phyloP scores from a whole-genome alignment of 2,888 invertebrate genomes.

The Megamerina dolium region DNA sequence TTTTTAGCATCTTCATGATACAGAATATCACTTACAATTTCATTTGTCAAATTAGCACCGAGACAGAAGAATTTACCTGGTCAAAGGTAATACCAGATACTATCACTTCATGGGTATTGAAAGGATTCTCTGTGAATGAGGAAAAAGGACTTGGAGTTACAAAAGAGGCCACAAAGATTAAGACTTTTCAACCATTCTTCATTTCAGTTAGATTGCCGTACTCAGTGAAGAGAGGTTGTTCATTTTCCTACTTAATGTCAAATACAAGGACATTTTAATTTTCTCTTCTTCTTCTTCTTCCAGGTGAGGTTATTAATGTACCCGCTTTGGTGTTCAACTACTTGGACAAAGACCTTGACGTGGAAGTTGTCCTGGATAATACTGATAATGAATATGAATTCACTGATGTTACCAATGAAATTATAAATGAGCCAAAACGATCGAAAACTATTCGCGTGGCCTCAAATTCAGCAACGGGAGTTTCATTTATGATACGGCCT shows the following conservation, averaged over 20 bases:
- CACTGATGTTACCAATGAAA: constrained; percentile 75
- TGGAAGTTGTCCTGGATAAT: constrained; percentile 77
- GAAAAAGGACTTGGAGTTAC: constrained; percentile 69
- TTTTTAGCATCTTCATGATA: constrained; percentile 40
- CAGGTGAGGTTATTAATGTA: constrained; percentile 75
- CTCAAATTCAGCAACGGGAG: constrained; percentile 66
- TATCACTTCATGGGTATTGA: constrained; percentile 76
- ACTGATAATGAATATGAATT: constrained; percentile 75
- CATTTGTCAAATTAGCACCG: constrained; percentile 20
- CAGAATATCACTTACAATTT: background rate
- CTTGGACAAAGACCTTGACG: constrained; percentile 65
- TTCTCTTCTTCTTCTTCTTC: background rate
- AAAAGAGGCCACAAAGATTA: constrained; percentile 59
- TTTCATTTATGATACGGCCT: constrained; percentile 79
- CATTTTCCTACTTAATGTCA: background rate
- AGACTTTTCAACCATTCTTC: constrained; percentile 76
- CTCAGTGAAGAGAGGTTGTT: constrained; percentile 68
- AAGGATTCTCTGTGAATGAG: constrained; percentile 72
- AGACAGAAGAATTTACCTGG: constrained; percentile 31
- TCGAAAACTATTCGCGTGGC: constrained; percentile 63
- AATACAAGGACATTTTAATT: background rate
- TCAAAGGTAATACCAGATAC: constrained; percentile 64
- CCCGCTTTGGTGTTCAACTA: constrained; percentile 85
- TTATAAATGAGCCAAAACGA: constrained; percentile 77
- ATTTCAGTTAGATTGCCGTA: constrained; percentile 81